Base-by-base conservation (phyloP, 64 coral and sea anemone genomes). In the Montipora sp. region DNA sequence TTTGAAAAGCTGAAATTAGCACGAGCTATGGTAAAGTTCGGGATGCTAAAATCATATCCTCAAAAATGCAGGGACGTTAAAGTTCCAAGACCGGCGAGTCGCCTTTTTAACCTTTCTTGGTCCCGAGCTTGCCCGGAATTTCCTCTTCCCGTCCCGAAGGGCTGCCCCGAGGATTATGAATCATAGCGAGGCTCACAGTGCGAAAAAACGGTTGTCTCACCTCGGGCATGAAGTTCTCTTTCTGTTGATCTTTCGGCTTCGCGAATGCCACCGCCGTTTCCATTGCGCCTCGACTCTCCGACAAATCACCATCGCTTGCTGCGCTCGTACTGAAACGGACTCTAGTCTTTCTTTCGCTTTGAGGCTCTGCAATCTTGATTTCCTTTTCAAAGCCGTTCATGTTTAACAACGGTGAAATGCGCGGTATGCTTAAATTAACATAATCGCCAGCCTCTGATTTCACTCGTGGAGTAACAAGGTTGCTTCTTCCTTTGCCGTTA, bases 141-240 rank as follows among this genome's bases (percentile, higher is more conserved):
- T 36, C 36, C 0, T 36, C 36, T 36, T 36, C 36, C 36, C 36
- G 36, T 36, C 27, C 27, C 27, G 27, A 36, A 36, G 27, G n/a
- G n/a, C n/a, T n/a, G n/a, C n/a, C n/a, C 36, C 36, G 36, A 36
- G 36, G 36, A 36, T 36, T 36, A 36, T 36, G 36, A 36, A 36
- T 36, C 36, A 36, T 2, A 36, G 36, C 1, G 36, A 36, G 1
- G 36, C 36, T 36, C 36, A 36, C 36, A 36, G 36, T 36, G 36
- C 36, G 36, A 36, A 36, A 36, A 36, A 36, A 36, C 0, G 36
- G 36, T 36, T 47, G 14, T 13, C 24, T 84, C 20, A 85, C 82
- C 82, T 85, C 45, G 9, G 82, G 65, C 0, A 51, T 5, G 12
- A 8, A 71, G 65, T 85, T 85, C n/a, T 85, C 82, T 85, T 85